Percentiles rank a stretch among this genome's conserved stretches.
phyloP scores from a whole-genome alignment of 2,797 vertebrate species.

The Tenualosa thibaudeaui region DNA sequence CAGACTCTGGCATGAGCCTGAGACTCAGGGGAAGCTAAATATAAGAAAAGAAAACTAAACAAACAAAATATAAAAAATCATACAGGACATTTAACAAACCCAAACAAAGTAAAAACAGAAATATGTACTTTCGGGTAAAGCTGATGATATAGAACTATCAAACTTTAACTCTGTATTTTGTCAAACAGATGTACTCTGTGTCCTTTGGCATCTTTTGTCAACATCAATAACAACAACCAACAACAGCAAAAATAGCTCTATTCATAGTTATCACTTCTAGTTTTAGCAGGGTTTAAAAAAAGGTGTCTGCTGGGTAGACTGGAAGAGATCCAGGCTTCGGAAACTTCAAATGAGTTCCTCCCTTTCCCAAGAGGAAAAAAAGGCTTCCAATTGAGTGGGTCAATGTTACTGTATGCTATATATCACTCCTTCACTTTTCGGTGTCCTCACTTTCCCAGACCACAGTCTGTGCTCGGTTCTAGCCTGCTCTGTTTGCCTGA shows the following conservation, averaged over 20 bases:
- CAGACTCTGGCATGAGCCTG: slow-evolving; percentile 67
- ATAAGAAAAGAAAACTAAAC: slow-evolving; percentile 75
- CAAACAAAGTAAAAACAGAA: slow-evolving; percentile 30
- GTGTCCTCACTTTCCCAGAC: background rate
- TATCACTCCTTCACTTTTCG: background rate
- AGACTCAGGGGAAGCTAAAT: slow-evolving; percentile 73
- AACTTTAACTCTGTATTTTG: background rate
- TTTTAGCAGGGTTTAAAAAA: slow-evolving; percentile 19
- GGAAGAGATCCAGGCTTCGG: background rate
- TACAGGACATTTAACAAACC: slow-evolving; percentile 34
- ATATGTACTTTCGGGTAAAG: slow-evolving; percentile 17
- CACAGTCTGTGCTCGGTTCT: background rate
- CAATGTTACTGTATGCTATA: background rate
- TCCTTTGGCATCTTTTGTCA: background rate
- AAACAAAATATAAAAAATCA: slow-evolving; percentile 71
- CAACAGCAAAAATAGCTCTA: background rate
- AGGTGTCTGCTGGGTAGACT: background rate
- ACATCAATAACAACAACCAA: slow-evolving; percentile 22
- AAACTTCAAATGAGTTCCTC: background rate
- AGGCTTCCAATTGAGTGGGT: background rate
- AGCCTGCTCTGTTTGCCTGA: background rate
- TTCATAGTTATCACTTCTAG: slow-evolving; percentile 10
- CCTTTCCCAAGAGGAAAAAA: background rate
- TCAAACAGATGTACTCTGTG: background rate
- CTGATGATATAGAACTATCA: slow-evolving; percentile 22